These are phyloP conservation scores for Pygocentrus nattereri DNA, from an alignment of 2,797 vertebrate genomes.

Conservation along the genomic window DNA sequence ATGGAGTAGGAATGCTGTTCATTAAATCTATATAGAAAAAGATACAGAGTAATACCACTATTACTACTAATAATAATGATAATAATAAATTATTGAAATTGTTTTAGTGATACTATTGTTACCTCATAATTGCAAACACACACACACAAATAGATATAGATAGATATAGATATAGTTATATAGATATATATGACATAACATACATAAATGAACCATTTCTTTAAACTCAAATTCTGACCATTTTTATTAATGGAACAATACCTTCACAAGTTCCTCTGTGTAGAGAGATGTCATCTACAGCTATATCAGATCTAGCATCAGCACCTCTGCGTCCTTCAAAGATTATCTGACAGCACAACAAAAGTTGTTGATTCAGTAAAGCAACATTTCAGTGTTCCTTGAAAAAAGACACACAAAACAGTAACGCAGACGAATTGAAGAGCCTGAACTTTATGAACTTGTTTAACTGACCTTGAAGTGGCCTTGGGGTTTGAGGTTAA, in stretches of 20 bases:
- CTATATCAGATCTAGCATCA: slow-evolving; percentile 72
- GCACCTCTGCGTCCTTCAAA: slow-evolving; percentile 57
- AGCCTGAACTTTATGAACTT: not conserved
- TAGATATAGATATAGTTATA: no score
- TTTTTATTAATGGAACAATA: slow-evolving; percentile 47
- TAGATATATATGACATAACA: no score
- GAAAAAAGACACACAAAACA: not conserved
- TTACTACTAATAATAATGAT: no score
- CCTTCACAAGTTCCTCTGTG: slow-evolving; percentile 74
- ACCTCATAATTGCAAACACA: no score
- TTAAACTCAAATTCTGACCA: not conserved
- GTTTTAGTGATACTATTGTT: no score
- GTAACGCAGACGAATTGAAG: not conserved
- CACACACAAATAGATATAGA: no score
- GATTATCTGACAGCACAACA: slow-evolving; percentile 38
- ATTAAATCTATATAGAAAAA: no score
- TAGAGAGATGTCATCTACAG: slow-evolving; percentile 82
- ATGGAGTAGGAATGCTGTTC: no score
- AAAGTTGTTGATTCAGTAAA: not conserved
- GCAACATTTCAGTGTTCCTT: no score
- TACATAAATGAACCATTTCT: no score
- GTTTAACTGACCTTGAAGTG: slow-evolving; percentile 65
- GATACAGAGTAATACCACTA: no score
- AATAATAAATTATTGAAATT: no score
- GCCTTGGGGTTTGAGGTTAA: slow-evolving; percentile 69